Evolutionary conservation across 2,797 vertebrate species (phyloP).

Genomic region (Rhinophrynus dorsalis): DNA sequence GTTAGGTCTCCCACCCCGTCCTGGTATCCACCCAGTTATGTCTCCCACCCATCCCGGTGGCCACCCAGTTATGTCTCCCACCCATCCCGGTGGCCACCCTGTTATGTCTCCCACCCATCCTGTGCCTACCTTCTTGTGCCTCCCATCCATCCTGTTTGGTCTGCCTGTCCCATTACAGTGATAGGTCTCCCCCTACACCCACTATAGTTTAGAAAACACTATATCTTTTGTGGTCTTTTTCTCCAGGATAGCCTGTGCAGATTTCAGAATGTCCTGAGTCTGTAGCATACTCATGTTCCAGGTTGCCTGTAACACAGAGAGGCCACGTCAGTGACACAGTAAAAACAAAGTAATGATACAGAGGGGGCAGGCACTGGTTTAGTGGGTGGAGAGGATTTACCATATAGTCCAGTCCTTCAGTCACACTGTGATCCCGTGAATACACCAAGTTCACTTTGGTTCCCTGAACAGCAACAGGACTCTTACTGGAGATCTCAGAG

Average conservation of each 20-base stretch:
- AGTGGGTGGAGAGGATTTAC: conserved; percentile 60
- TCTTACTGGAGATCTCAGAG: conserved; percentile 76
- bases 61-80: too few relatives aligned
- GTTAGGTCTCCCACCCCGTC: too few relatives aligned
- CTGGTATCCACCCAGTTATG: too few relatives aligned
- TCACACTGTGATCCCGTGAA: conserved; percentile 79
- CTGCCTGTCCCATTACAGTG: too few relatives aligned
- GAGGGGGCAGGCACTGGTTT: too few relatives aligned
- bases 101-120: too few relatives aligned
- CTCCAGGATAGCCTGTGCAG: conserved; percentile 78
- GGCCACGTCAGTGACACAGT: neutral
- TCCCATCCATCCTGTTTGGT: too few relatives aligned
- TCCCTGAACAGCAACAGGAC: conserved; percentile 85
- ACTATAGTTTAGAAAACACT: conserved; percentile 79
- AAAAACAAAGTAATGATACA: fast-evolving
- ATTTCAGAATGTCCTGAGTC: conserved; percentile 79
- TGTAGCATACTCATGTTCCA: conserved; percentile 97
- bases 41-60: too few relatives aligned
- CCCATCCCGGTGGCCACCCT: too few relatives aligned
- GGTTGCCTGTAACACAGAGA: conserved; percentile 62
- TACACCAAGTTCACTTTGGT: conserved; percentile 86
- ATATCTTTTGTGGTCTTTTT: conserved; percentile 73
- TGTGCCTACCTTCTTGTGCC: too few relatives aligned
- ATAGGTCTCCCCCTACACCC: too few relatives aligned
- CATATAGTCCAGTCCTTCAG: conserved; percentile 74